A percentile compares a stretch with the other conserved stretches of the same genome.
Conservation (phyloP, 2,113 vertebrate species). For the Limnothrissa miodon region DNA sequence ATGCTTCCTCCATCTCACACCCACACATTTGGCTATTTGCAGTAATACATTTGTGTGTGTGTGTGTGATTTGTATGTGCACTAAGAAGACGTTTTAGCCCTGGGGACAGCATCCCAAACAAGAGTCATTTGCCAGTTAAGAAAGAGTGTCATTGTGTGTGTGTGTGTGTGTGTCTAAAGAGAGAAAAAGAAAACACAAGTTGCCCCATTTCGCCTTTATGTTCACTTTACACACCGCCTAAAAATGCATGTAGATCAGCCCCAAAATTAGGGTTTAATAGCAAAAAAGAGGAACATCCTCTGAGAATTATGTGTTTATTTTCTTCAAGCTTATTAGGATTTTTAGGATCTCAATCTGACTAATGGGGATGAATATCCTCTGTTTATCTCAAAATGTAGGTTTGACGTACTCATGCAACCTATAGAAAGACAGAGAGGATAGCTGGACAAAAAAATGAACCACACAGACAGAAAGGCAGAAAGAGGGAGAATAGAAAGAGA, state of each 20-base stretch:
- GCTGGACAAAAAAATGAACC: not conserved
- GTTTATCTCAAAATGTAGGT: not conserved
- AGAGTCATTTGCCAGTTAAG: not conserved
- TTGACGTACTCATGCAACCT: not conserved
- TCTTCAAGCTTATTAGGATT: not conserved
- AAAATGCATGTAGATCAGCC: not conserved
- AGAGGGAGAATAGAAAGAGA: not conserved
- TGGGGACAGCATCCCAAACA: not conserved
- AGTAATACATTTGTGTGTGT: conserved; percentile 8
- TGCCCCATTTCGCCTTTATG: not conserved
- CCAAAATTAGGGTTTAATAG: not conserved
- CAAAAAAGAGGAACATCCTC: not conserved
- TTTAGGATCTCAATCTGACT: not conserved
- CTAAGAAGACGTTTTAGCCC: not conserved
- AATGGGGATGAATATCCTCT: not conserved
- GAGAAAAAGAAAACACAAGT: not conserved
- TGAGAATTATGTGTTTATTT: not conserved
- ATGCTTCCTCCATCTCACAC: conserved; percentile 3
- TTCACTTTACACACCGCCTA: too few species aligned
- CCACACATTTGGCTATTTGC: not conserved
- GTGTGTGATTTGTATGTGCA: not conserved
- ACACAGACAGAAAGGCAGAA: not conserved
- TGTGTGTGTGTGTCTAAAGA: not conserved
- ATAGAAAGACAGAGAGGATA: not conserved
- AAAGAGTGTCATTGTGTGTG: not conserved